Evolutionary conservation across 2,113 vertebrate species (phyloP), one percentile per base, ranked within the genome.

Genomic region (Eretmochelys imbricata): DNA sequence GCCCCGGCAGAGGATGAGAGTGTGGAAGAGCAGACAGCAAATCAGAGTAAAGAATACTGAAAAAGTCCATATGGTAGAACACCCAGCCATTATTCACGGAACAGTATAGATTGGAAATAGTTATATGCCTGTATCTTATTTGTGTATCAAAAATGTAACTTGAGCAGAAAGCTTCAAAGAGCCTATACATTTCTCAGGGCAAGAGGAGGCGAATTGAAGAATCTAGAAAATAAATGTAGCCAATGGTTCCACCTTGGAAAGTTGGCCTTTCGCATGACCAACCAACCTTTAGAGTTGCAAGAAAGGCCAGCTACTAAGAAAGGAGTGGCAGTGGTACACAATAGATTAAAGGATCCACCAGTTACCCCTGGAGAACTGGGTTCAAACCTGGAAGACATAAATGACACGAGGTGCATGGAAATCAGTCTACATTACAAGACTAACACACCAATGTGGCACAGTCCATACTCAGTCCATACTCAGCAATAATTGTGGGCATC

Each of bases 1-100:
- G 78, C 85, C 84, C 82, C 83, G 91, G 83, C 83, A 87, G 79
- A 81, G 65, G 72, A 89, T 35, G 82, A 65, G 75, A 91, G 69
- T 54, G 80, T 59, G 79, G 84, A 89, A 82, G 89, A 96, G 65
- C 83, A 89, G 84, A 46, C 59, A 93, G 93, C 91, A 92, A 85
- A 92, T 89, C 87, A 88, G 87, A 94, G 54, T 84, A 82, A 62
- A 0, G 0, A 48, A 69, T 78, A 84, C 0, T 31, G 94, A 89
- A 95, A 89, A 84, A 72, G 78, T 55, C 11, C 5, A 50, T 65
- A 51, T 9, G 4, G 80, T 72, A 92, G 83, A 79, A 87, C 24
- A 13, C 27, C 19, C 75, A 87, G 80, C 84, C 50, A 80, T 82
- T 88, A 50, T 5, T 89, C 83, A 88, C 54, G 12, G 49, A 59